Base-by-base conservation (phyloP, 2,113 vertebrate genomes). In the Coryphaenoides rupestris region DNA sequence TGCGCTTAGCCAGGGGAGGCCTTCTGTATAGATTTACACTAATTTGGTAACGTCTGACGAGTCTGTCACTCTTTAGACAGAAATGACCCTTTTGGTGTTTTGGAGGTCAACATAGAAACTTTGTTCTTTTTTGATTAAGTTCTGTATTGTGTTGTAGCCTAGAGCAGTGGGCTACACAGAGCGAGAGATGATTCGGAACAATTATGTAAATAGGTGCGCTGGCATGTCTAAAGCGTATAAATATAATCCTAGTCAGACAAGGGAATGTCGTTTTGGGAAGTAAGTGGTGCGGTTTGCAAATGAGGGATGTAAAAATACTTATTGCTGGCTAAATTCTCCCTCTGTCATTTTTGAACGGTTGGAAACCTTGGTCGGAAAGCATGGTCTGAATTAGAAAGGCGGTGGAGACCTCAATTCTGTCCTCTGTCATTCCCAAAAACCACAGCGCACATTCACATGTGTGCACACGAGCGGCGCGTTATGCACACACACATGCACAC, bases 291-390 rank as follows among this genome's bases (percentile, higher is more conserved):
- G 79, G 76, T 80, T 68, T 60, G 70, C 68, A 72, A 77, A 69
- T 58, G 66, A 67, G 65, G 61, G 69, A 68, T 77, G 72, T 61
- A 68, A 76, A 69, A 78, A 75, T 63, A 68, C 73, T 80, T 76
- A 82, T 89, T 82, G 76, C 74, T 60, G 65, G 70, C 76, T 79
- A 62, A 80, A 75, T 66, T 84, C 69, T 68, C 61, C 21, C 79
- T 68, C 82, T 87, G 75, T 86, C 83, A 86, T 86, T 86, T 84
- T 66, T 50, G 15, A 67, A 77, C 16, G 1, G 71, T 76, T 72
- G 83, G 74, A 80, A 83, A 68, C 65, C 45, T 19, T 60, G 65
- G 68, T 55, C 72, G 72, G 81, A 81, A 33, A 40, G 33, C 33
- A 40, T 12, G 33, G 71, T 52, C 22, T 28, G 68, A 69, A 56